Evolutionary conservation across 2,888 invertebrate genomes (phyloP), one percentile per base, ranked within the genome.

Genomic region (Drosophila infuscata): DNA sequence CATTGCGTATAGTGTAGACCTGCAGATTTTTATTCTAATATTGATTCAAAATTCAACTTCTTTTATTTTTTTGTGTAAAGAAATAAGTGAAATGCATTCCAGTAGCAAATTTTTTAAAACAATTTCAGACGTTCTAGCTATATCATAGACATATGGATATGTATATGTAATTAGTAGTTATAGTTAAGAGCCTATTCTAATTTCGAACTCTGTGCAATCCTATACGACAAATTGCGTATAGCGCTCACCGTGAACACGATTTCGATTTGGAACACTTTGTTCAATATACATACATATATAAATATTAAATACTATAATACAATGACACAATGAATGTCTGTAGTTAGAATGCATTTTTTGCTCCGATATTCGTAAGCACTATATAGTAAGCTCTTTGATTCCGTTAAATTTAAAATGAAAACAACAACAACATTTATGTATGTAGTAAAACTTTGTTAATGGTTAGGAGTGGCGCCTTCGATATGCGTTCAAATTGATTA

Each of bases 271-370:
- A 58, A 58, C 52, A 66, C 48, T 63, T 57, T 79, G 62, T 64
- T 65, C 65, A 70, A 38, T 59, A 72, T 54, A 70, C 41, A 59
- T 62, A 64, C 35, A 66, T 52, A 71, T 52, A 57, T 62, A 70
- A 48, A 64, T 43, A 57, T 41, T 46, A 68, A 52, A 51, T 64
- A 51, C 67, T 65, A 61, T 59, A 70, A 43, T 69, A 69, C 67
- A 52, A 64, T 63, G 51, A 81, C 68, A 51, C 65, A 56, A 43
- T 59, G 62, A 56, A 74, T 68, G 66, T 81, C 62, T 69, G 70
- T 82, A 87, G 84, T 73, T 87, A 84, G 87, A 61, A 70, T 76
- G 67, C 80, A 82, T 70, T 71, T 83, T 69, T 77, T 86, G 83
- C 77, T 84, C 85, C 79, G 76, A 73, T 81, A 79, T 70, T 74